A percentile compares a stretch with the other conserved stretches of the same genome.
Evolutionary conservation across 2,888 invertebrate genomes (phyloP).

Genomic region (Auanema sp.): DNA sequence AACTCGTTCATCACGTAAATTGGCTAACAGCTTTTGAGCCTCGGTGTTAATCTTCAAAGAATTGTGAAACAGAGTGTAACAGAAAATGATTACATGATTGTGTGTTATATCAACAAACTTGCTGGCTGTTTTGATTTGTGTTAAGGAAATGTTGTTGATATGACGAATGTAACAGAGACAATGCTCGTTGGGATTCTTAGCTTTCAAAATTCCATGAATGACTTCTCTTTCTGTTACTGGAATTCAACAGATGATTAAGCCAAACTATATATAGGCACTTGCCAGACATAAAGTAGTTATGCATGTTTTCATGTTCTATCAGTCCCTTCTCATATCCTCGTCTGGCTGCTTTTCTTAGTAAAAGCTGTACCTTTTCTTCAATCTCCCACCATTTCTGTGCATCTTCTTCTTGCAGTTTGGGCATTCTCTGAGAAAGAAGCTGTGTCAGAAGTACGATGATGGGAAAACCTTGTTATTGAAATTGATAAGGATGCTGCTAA

Average conservation of each 20-base stretch:
- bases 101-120: constrained; percentile 88
- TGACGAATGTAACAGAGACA: constrained; percentile 84
- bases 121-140: constrained; percentile 88
- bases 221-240: constrained; percentile 95
- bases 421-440: constrained; percentile 75
- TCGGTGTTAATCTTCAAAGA: constrained; percentile 84
- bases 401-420: constrained; percentile 91
- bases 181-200: constrained; percentile 86
- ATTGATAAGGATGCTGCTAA: constrained; percentile 92
- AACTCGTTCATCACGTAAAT: constrained; percentile 84
- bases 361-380: constrained; percentile 88
- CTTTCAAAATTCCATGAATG: constrained; percentile 88
- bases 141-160: constrained; percentile 94
- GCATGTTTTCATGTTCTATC: constrained; percentile 88
- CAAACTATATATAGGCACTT: constrained; percentile 25
- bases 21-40: constrained; percentile 83
- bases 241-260: constrained; percentile 8
- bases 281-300: constrained; percentile 99
- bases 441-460: not conserved
- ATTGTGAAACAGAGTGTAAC: not conserved
- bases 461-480: constrained; percentile 88
- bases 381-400: constrained; percentile 98
- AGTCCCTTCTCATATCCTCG: constrained; percentile 82
- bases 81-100: constrained; percentile 39
- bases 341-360: constrained; percentile 83